phyloP scores from a whole-genome alignment of 2,113 vertebrate species.

The Melierax canorus region DNA sequence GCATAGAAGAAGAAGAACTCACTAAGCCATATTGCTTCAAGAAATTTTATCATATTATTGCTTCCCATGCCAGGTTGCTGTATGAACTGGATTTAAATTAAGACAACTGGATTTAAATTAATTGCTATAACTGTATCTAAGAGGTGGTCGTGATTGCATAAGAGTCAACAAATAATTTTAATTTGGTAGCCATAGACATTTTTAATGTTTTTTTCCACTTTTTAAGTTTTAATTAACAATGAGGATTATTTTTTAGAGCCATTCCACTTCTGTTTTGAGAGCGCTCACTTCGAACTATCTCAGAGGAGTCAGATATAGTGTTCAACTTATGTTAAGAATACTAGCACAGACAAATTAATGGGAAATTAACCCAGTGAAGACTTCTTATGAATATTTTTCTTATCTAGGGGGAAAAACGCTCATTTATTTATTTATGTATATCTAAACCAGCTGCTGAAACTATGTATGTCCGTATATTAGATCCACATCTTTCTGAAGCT shows the following conservation, averaged over 20 bases:
- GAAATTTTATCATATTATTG: neutral
- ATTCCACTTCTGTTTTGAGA: neutral
- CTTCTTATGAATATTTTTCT: neutral
- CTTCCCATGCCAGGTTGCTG: neutral
- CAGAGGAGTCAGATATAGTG: neutral
- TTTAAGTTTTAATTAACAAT: conserved; percentile 17
- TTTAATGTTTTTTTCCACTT: conserved; percentile 16
- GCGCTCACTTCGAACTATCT: conserved; percentile 22
- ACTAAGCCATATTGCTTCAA: neutral
- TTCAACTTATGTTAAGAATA: neutral
- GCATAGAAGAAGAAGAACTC: neutral
- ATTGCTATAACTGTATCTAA: neutral
- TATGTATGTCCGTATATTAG: neutral
- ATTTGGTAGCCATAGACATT: neutral
- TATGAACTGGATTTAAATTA: neutral
- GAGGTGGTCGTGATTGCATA: neutral
- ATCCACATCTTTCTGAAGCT: neutral
- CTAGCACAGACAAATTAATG: neutral
- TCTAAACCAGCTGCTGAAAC: neutral
- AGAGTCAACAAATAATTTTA: neutral
- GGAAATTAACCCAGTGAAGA: neutral
- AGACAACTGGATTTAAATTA: neutral
- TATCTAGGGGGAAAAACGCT: neutral
- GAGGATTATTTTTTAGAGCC: neutral
- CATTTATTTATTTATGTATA: neutral